Evolutionary conservation across 2,113 vertebrate genomes (phyloP).

Genomic region (Centropristis striata): DNA sequence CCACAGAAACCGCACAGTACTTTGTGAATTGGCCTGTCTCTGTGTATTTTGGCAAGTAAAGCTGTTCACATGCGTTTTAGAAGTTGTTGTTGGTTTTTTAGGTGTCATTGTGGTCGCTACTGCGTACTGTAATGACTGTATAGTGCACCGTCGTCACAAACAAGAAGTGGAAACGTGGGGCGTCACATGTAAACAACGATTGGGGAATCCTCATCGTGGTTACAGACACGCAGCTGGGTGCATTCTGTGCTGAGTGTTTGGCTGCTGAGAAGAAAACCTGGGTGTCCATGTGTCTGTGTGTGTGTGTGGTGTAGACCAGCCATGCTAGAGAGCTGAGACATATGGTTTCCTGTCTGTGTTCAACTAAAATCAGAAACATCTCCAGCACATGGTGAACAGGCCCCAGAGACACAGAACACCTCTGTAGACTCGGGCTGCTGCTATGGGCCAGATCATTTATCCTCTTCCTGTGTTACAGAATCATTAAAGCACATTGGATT

Average conservation of each 20-base stretch:
- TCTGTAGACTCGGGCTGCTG: conserved; percentile 3
- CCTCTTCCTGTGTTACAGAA: not conserved
- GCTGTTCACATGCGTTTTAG: conserved; percentile 10
- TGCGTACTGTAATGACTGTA: not conserved
- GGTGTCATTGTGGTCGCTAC: not conserved
- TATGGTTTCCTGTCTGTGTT: conserved; percentile 98
- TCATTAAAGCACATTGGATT: not conserved
- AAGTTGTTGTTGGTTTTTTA: conserved; percentile 10
- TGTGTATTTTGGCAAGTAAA: not conserved
- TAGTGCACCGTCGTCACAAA: conserved; percentile 41
- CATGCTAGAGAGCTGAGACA: conserved; percentile 89
- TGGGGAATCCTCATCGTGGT: conserved; percentile 50
- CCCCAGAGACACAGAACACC: conserved; percentile 48
- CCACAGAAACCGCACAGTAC: too few species aligned
- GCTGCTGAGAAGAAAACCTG: conserved; percentile 13
- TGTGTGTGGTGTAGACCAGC: conserved; percentile 26
- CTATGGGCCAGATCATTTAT: not conserved
- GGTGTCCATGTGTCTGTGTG: not conserved
- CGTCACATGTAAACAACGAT: conserved; percentile 26
- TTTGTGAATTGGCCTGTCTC: too few species aligned
- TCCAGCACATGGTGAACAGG: conserved; percentile 86
- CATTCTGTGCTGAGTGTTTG: not conserved
- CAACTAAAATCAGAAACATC: conserved; percentile 89
- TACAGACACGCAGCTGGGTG: conserved; percentile 6
- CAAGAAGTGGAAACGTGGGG: conserved; percentile 54